Evolutionary conservation across 2,888 invertebrate species (phyloP), one percentile per base, ranked within the genome.

Genomic region (Quadriops clusia): DNA sequence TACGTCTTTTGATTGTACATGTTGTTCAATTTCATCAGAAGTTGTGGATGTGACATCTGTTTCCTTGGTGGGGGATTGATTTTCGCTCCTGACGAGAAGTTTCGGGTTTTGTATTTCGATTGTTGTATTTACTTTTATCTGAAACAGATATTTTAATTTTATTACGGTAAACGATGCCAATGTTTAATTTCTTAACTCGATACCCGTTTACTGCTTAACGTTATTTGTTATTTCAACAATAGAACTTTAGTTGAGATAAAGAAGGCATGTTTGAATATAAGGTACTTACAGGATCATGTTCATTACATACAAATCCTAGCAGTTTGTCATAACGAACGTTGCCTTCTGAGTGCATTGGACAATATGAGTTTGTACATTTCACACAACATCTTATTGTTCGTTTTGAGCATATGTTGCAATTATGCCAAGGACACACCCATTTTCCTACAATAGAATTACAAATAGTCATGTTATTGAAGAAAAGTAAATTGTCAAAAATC

Each of bases 341-440:
- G n/a, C 56, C 57, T 15, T 56, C 49, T 0, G 56, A 53, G 48
- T 62, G 61, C 13, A 47, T 37, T 2, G 58, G 57, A 38, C 61
- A 62, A 39, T 52, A 62, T 2, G 61, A 58, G 37, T 58, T 58
- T 23, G 51, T 44, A 36, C 61, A 62, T 37, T 50, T 53, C 5
- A 51, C 46, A 36, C 61, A 62, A 38, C 55, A 58, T 28, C 60
- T 44, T 13, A 54, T 54, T 5, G 60, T 60, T 17, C 58, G 42
- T 38, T 59, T 58, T 3, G 51, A 41, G 36, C 62, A 62, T 17
- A 51, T 35, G 30, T 55, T 58, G 36, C 61, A 62, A 28, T 51
- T 56, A 37, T 62, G 62, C 46, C 58, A 53, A 3, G 60, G 56
- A 41, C 62, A 62, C 5, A 46, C 44, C 50, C 57, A 61, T 42